Conservation (phyloP, 2,888 invertebrate species). For the Panzeria rudis region DNA sequence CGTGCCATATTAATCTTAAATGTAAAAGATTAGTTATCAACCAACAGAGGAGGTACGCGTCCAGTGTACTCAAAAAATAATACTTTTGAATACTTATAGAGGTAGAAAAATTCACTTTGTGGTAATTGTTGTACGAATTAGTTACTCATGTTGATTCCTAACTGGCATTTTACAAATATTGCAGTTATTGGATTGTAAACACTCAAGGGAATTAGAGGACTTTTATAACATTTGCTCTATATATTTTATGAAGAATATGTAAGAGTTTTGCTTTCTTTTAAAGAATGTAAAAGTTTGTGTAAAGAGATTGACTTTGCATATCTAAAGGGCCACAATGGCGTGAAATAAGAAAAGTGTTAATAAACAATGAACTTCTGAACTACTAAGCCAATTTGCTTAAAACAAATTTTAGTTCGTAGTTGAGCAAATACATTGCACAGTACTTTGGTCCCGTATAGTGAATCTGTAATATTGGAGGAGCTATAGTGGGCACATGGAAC, state of each 20-base stretch:
- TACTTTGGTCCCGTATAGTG: too few species aligned
- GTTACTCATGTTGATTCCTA: slow-evolving; percentile 21
- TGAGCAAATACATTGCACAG: too few species aligned
- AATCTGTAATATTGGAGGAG: too few species aligned
- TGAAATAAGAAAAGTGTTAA: not conserved
- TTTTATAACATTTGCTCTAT: slow-evolving; percentile 61
- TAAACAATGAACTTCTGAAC: not conserved
- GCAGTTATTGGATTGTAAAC: slow-evolving; percentile 59
- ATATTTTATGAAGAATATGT: slow-evolving; percentile 21
- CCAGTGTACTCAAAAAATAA: not conserved
- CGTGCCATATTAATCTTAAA: slow-evolving; percentile 65
- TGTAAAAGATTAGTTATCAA: slow-evolving; percentile 49
- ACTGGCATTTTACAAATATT: slow-evolving; percentile 12
- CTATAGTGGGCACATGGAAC: too few species aligned
- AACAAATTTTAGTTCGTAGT: too few species aligned
- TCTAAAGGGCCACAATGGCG: not conserved
- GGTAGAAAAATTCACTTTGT: slow-evolving; percentile 21
- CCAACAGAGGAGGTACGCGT: not conserved
- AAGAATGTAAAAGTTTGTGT: slow-evolving; percentile 26
- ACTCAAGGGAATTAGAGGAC: slow-evolving; percentile 40
- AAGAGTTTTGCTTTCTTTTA: not conserved
- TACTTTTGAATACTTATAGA: slow-evolving; percentile 5
- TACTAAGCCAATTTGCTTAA: not conserved
- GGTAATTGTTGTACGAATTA: slow-evolving; percentile 15
- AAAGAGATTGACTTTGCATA: not conserved